These are phyloP conservation scores for Lasioglossum lativentre DNA, from an alignment of 2,888 invertebrate genomes.

Conservation along the genomic window DNA sequence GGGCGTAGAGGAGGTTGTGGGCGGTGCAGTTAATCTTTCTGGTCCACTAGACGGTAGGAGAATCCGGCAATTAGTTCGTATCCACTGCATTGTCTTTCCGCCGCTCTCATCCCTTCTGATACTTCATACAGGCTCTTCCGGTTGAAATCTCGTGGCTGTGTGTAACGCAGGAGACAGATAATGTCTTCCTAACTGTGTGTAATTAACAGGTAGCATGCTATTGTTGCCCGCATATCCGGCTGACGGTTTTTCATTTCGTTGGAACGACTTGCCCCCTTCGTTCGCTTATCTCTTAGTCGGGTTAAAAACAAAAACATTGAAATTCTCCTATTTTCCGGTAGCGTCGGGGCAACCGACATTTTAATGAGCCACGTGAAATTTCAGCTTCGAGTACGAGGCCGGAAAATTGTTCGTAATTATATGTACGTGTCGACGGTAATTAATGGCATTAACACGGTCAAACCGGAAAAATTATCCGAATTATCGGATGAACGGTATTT, in stretches of 20 bases:
- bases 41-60: slow-evolving; percentile 80
- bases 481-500: neutral
- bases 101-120: slow-evolving; percentile 64
- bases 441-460: neutral
- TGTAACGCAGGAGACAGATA: slow-evolving; percentile 59
- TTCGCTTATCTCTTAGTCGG: neutral
- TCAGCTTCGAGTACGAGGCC: neutral
- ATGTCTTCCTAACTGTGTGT: slow-evolving; percentile 64
- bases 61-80: slow-evolving; percentile 83
- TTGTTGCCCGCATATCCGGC: slow-evolving; percentile 28
- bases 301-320: neutral
- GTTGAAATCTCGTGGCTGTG: slow-evolving; percentile 63
- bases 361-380: slow-evolving; percentile 9
- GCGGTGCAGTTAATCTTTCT: slow-evolving; percentile 79
- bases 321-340: neutral
- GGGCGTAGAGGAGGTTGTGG: slow-evolving; percentile 55
- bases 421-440: neutral
- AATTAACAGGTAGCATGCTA: slow-evolving; percentile 61
- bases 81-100: slow-evolving; percentile 77
- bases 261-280: neutral
- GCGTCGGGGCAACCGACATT: neutral
- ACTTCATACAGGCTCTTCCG: slow-evolving; percentile 68
- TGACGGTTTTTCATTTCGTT: slow-evolving; percentile 22
- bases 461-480: neutral
- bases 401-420: slow-evolving; percentile 8